Percentiles rank a stretch among this genome's conserved stretches.
These are phyloP conservation scores for Erynnis tages DNA, from an alignment of 2,888 invertebrate species.

Conservation along the genomic window DNA sequence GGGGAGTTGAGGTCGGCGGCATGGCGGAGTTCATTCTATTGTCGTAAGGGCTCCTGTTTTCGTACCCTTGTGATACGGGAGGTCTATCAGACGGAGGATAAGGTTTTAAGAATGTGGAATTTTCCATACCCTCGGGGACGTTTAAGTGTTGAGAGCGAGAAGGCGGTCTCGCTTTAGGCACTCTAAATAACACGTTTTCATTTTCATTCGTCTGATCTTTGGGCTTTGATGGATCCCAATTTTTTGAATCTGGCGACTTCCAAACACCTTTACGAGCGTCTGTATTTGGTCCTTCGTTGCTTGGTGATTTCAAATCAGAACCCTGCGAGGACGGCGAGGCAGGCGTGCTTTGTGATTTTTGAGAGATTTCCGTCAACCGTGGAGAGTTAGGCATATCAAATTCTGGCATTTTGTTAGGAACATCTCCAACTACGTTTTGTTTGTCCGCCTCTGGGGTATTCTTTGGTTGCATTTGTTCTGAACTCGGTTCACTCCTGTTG, in stretches of 20 bases:
- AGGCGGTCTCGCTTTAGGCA: conserved; percentile 84
- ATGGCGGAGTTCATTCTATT: conserved; percentile 48
- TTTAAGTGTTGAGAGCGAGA: conserved; percentile 80
- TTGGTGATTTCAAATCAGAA: conserved; percentile 69
- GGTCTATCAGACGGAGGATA: conserved; percentile 81
- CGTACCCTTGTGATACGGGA: conserved; percentile 64
- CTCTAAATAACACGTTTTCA: conserved; percentile 82
- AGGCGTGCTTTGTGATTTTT: conserved; percentile 67
- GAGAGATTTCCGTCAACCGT: conserved; percentile 68
- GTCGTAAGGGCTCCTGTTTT: conserved; percentile 71
- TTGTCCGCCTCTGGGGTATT: conserved; percentile 54
- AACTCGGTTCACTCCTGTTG: conserved; percentile 73
- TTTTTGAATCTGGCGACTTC: conserved; percentile 74
- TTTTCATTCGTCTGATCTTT: conserved; percentile 64
- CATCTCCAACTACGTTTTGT: conserved; percentile 51
- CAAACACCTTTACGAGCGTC: conserved; percentile 67
- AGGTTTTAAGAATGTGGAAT: conserved; percentile 83
- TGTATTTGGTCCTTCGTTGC: conserved; percentile 50
- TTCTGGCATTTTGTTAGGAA: conserved; percentile 63
- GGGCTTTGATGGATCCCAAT: conserved; percentile 67
- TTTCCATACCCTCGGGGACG: conserved; percentile 69
- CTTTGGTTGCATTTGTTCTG: conserved; percentile 59
- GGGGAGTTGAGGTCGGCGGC: conserved; percentile 52
- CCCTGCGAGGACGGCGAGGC: conserved; percentile 64
- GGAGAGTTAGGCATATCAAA: conserved; percentile 74